Base-by-base conservation (phyloP, 2,797 vertebrate species). In the Gallirallus australis region DNA sequence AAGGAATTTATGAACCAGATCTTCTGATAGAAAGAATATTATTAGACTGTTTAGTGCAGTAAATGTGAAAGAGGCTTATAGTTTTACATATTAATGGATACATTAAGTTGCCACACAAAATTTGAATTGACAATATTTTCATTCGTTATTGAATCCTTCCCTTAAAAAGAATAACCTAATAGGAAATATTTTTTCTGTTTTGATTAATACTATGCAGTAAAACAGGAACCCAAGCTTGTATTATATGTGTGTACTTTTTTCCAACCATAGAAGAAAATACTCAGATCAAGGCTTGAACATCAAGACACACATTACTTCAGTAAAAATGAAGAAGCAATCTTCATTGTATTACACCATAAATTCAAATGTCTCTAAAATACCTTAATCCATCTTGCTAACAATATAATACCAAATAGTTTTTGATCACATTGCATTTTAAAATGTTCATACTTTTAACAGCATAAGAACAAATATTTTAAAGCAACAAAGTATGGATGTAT, bases 1-100 rank as follows among this genome's bases (percentile, higher is more conserved):
- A 95, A 97, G 61, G 71, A 97, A 96, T 97, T 97, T 96, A 94
- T 93, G 83, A 97, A 97, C 61, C 81, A 96, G 92, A 96, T 95
- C 80, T 94, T 90, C 94, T 94, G 91, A 96, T 90, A 96, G 70
- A 92, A 97, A 95, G 87, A 95, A 70, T 97, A 95, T 96, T 97
- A 94, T 81, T 88, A 94, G 70, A 94, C 72, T 93, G 59, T 96
- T 96, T 94, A 92, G 75, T 88, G 73, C 72, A 76, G 56, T 91
- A 96, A 96, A 94, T 73, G 77, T 84, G 89, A 86, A 91, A 97
- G 24, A 84, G 56, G 28, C 25, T 91, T 94, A 96, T 48, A 87
- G 84, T 78, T 94, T 96, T 95, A 95, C 75, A 93, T 93, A 94
- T 76, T 96, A 96, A 97, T 96, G 33, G 68, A 73, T 72, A 45